These are phyloP conservation scores for Larimichthys polyactis DNA, from an alignment of 2,113 vertebrate species.

Conservation along the genomic window DNA sequence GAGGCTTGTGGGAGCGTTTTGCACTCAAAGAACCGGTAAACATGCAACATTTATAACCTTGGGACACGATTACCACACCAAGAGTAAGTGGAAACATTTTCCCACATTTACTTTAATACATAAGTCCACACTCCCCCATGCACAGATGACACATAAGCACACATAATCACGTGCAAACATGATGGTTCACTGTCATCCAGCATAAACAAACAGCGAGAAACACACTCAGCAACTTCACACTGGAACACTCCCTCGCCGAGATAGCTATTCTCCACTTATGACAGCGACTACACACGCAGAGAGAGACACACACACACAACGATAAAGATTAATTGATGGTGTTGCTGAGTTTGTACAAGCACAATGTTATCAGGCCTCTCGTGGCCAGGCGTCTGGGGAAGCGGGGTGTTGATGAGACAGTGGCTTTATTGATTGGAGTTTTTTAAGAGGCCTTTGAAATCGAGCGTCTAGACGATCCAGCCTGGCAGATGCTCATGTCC, in stretches of 20 bases:
- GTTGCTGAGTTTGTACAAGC: slow-evolving; percentile 41
- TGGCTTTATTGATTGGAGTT: slow-evolving; percentile 59
- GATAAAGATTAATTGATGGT: slow-evolving; percentile 50
- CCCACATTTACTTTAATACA: slow-evolving; percentile 20
- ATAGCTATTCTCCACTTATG: slow-evolving; percentile 2
- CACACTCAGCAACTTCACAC: not conserved
- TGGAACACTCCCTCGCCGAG: not conserved
- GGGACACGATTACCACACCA: not conserved
- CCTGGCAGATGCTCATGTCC: slow-evolving; percentile 20
- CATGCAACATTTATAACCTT: not conserved
- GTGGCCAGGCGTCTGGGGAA: slow-evolving; percentile 23
- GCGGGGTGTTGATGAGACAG: slow-evolving; percentile 39
- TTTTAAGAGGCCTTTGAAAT: slow-evolving; percentile 65
- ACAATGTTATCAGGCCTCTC: slow-evolving; percentile 48
- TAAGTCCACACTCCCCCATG: slow-evolving; percentile 12
- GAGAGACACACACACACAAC: not conserved
- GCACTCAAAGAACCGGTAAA: not conserved
- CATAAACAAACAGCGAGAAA: slow-evolving; percentile 17
- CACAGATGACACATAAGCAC: slow-evolving; percentile 16
- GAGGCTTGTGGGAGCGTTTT: not conserved
- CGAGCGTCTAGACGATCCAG: slow-evolving; percentile 33
- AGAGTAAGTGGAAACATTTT: not conserved
- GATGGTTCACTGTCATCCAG: slow-evolving; percentile 16
- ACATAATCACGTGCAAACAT: slow-evolving; percentile 37
- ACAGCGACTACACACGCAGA: slow-evolving; percentile 10